Conservation (phyloP, 1,140 invertebrate species). For the Phthorimaea operculella region DNA sequence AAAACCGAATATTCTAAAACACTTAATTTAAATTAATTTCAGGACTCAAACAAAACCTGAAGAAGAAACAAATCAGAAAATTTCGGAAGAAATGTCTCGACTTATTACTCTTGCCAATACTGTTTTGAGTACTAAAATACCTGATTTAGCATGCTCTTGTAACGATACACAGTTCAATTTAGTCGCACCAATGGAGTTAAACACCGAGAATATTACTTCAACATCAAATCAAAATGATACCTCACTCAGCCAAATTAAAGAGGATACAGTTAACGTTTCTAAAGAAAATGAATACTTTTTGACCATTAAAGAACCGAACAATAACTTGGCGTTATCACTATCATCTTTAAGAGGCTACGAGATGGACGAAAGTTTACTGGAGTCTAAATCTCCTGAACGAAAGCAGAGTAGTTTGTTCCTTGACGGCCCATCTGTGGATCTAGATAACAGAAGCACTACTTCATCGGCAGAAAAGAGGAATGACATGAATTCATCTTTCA, state of each 20-base stretch:
- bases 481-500: constrained; percentile 48
- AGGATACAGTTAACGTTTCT: background rate
- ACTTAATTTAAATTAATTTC: constrained; percentile 19
- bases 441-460: constrained; percentile 11
- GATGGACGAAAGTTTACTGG: too few species aligned
- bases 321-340: background rate
- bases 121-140: constrained; percentile 55
- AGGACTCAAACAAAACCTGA: constrained; percentile 53
- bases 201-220: constrained; percentile 14
- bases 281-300: background rate
- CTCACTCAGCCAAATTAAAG: background rate
- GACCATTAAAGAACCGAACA: background rate
- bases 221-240: background rate
- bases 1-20: too few species aligned
- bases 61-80: constrained; percentile 42
- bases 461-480: constrained; percentile 37
- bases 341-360: background rate
- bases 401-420: constrained; percentile 30
- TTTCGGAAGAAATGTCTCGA: constrained; percentile 53
- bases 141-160: constrained; percentile 46
- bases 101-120: constrained; percentile 62
- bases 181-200: constrained; percentile 7
- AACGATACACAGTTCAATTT: constrained; percentile 10
- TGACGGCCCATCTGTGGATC: constrained; percentile 57
- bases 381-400: too few species aligned